A percentile compares a stretch with the other conserved stretches of the same genome.
phyloP scores from a whole-genome alignment of 1,140 invertebrate genomes.

The Drosophila trapezifrons region DNA sequence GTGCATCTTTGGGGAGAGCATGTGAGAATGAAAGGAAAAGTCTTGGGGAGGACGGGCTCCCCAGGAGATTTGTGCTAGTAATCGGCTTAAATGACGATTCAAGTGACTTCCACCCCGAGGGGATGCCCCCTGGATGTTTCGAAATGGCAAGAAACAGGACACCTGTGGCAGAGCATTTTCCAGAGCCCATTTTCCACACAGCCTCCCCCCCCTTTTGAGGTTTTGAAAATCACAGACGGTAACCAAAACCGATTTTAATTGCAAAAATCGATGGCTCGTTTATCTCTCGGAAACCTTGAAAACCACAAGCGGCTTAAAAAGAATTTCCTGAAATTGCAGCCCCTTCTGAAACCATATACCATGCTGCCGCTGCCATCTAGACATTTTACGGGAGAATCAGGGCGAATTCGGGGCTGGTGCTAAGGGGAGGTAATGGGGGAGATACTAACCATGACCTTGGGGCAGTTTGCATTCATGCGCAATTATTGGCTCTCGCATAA shows the following conservation, averaged over 20 bases:
- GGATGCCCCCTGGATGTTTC: slow-evolving; percentile 23
- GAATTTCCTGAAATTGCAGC: slow-evolving; percentile 34
- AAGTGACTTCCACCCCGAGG: slow-evolving; percentile 26
- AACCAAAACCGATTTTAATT: slow-evolving; percentile 44
- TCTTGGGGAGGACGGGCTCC: slow-evolving; percentile 2
- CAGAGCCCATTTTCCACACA: neutral
- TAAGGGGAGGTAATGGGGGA: neutral
- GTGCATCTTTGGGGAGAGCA: slow-evolving; percentile 17
- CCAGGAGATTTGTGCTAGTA: slow-evolving; percentile 60
- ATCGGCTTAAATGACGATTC: slow-evolving; percentile 75
- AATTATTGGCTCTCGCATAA: slow-evolving; percentile 47
- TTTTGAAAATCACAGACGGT: slow-evolving; percentile 12
- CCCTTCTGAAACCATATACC: slow-evolving; percentile 6
- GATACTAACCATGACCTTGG: slow-evolving; percentile 44
- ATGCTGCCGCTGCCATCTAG: slow-evolving; percentile 8
- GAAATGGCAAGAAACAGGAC: slow-evolving; percentile 33
- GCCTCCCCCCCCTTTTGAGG: slow-evolving; percentile 27
- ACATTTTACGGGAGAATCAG: slow-evolving; percentile 2
- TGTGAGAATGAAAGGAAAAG: neutral
- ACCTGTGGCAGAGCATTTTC: slow-evolving; percentile 27
- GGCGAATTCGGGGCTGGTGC: too few species aligned
- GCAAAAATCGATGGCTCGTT: slow-evolving; percentile 38
- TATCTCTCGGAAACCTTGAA: slow-evolving; percentile 28
- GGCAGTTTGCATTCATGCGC: slow-evolving; percentile 48
- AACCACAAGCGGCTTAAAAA: slow-evolving; percentile 37